A percentile compares a stretch with the other conserved stretches of the same genome.
Evolutionary conservation across 2,113 vertebrate species (phyloP).

Genomic region (Spheniscus mendiculus): DNA sequence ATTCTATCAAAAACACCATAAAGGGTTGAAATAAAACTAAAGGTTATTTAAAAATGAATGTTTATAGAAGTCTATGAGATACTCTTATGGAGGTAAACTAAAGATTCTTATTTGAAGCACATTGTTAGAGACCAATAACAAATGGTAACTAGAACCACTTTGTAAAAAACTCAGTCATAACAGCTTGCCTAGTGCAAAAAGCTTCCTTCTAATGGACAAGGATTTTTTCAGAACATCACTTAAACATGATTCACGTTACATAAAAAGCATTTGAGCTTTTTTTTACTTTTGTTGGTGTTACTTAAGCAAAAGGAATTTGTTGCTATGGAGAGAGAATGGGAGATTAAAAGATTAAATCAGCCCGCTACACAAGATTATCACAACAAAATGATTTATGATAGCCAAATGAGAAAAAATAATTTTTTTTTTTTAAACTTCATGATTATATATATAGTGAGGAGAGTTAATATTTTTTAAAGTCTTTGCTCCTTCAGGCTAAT

Average conservation of each 20-base stretch:
- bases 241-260: slow-evolving; percentile 43
- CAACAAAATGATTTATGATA: not conserved
- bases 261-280: not conserved
- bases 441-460: not conserved
- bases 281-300: not conserved
- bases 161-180: not conserved
- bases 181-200: slow-evolving; percentile 39
- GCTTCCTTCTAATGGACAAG: slow-evolving; percentile 26
- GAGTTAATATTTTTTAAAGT: slow-evolving; percentile 32
- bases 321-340: not conserved
- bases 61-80: not conserved
- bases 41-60: slow-evolving; percentile 44
- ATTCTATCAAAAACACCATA: not conserved
- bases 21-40: slow-evolving; percentile 13
- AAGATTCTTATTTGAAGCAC: not conserved
- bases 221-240: not conserved
- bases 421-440: not conserved
- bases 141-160: not conserved
- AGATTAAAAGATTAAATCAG: not conserved
- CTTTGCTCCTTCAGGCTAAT: slow-evolving; percentile 36
- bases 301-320: not conserved
- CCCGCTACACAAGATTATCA: not conserved
- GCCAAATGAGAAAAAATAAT: not conserved
- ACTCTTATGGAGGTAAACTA: not conserved
- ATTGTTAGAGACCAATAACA: not conserved